phyloP scores from a whole-genome alignment of 2,113 vertebrate genomes.

The Grantiella picta region DNA sequence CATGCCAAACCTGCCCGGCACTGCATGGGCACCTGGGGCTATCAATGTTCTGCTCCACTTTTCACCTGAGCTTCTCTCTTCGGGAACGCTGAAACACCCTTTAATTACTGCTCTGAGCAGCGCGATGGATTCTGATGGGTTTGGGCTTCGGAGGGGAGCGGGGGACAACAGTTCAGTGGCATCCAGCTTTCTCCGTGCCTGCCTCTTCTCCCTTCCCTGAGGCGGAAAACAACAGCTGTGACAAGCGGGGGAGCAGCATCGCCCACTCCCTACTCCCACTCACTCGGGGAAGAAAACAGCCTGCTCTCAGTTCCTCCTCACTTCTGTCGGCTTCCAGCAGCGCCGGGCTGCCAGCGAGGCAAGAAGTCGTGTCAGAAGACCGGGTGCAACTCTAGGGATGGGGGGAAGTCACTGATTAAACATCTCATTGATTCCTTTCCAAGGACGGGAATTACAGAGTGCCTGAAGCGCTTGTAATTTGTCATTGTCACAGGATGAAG shows the following conservation, averaged over 20 bases:
- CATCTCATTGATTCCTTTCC: background rate
- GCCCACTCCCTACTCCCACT: slow-evolving; percentile 9
- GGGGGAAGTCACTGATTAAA: background rate
- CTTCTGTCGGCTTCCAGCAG: background rate
- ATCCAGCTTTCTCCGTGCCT: background rate
- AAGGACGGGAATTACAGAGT: background rate
- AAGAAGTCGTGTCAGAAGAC: background rate
- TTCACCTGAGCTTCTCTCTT: background rate
- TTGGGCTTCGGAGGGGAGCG: background rate
- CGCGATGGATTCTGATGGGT: background rate
- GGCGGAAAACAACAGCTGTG: background rate
- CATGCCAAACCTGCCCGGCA: background rate
- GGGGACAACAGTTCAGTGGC: background rate
- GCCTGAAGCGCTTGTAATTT: background rate
- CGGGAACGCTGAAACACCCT: background rate
- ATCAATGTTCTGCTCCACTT: background rate
- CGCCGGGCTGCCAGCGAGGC: background rate
- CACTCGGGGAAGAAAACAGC: background rate
- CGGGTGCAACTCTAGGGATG: background rate
- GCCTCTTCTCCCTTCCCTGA: background rate
- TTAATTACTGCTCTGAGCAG: background rate
- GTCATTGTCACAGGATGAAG: background rate
- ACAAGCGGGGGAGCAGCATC: background rate
- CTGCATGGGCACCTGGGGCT: background rate
- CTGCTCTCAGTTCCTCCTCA: background rate